Evolutionary conservation across 2,113 vertebrate genomes (phyloP).

Genomic region (Siniperca knerii): DNA sequence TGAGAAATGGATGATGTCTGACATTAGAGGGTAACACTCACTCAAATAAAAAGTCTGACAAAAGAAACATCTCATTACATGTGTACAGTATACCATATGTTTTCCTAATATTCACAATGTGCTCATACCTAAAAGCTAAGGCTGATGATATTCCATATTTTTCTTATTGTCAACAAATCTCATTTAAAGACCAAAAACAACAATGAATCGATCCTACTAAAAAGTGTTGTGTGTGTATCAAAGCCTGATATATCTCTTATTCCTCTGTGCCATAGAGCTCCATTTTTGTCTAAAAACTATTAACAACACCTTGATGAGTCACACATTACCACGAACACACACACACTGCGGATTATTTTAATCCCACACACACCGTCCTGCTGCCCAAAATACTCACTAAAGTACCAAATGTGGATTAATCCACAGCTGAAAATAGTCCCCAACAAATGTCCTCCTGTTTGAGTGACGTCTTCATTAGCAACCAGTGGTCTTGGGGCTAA

Average conservation of each 20-base stretch:
- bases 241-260: not conserved
- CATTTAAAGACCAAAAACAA: not conserved
- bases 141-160: too few species aligned
- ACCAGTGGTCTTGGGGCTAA: not conserved
- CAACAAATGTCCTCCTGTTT: not conserved
- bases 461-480: not conserved
- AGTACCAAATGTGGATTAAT: not conserved
- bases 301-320: not conserved
- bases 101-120: conserved; percentile 10
- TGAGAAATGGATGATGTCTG: not conserved
- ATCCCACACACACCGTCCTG: not conserved
- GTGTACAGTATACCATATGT: not conserved
- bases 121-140: not conserved
- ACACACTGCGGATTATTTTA: not conserved
- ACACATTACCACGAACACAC: not conserved
- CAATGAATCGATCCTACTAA: not conserved
- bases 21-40: not conserved
- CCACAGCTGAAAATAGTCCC: not conserved
- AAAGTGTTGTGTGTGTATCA: not conserved
- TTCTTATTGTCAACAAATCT: not conserved
- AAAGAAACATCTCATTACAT: not conserved
- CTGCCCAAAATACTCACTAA: not conserved
- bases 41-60: not conserved
- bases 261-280: not conserved
- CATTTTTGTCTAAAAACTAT: not conserved